These are phyloP conservation scores for Dyspetes luteomarginatus DNA, from an alignment of 2,888 invertebrate genomes.

Conservation along the genomic window DNA sequence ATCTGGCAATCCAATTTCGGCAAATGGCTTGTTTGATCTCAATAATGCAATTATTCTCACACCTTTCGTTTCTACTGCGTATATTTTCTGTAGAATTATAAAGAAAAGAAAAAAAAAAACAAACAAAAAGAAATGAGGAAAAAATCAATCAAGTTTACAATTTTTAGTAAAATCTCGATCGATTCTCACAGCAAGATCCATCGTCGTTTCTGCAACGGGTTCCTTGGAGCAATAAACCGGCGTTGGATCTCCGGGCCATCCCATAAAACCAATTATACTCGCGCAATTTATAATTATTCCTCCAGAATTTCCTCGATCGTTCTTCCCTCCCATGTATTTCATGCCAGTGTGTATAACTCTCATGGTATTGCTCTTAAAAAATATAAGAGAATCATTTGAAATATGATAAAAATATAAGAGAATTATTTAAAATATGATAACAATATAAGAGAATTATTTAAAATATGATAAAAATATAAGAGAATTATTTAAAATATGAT, in stretches of 20 bases:
- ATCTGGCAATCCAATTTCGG: slow-evolving; percentile 71
- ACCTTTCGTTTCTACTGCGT: slow-evolving; percentile 70
- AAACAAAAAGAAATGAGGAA: not conserved
- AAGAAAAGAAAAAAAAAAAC: not conserved
- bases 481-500: too few species aligned
- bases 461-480: too few species aligned
- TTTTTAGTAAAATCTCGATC: too few species aligned
- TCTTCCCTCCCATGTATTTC: slow-evolving; percentile 81
- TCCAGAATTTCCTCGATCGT: slow-evolving; percentile 83
- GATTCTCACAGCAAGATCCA: slow-evolving; percentile 68
- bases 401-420: too few species aligned
- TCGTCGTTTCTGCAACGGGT: slow-evolving; percentile 70
- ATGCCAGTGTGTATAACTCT: slow-evolving; percentile 75
- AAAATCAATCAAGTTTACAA: not conserved
- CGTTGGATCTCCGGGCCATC: slow-evolving; percentile 71
- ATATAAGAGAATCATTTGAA: too few species aligned
- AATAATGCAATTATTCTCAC: slow-evolving; percentile 77
- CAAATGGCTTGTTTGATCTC: slow-evolving; percentile 69
- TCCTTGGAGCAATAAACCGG: slow-evolving; percentile 74
- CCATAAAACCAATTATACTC: slow-evolving; percentile 85
- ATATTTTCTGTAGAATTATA: slow-evolving; percentile 59
- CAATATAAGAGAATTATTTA: too few species aligned
- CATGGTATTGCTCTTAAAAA: slow-evolving; percentile 66
- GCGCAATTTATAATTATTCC: slow-evolving; percentile 87
- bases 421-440: too few species aligned